phyloP scores from a whole-genome alignment of 2,888 invertebrate genomes.

The Aelia acuminata region DNA sequence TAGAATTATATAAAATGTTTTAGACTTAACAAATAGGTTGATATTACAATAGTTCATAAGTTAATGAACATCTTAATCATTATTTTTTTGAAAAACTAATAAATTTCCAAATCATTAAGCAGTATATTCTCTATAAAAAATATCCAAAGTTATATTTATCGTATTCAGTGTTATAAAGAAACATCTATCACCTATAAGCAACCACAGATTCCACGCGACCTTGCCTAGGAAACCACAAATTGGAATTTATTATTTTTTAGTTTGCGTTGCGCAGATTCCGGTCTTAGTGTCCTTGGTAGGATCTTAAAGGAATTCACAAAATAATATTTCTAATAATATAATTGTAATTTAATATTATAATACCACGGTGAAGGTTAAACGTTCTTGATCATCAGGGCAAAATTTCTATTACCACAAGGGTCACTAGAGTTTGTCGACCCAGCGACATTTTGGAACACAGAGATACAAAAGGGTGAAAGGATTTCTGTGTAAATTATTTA shows the following conservation, averaged over 20 bases:
- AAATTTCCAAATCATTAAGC: not conserved
- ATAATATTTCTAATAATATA: not conserved
- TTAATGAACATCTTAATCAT: not conserved
- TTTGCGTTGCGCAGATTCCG: slow-evolving; percentile 1
- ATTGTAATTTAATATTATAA: not conserved
- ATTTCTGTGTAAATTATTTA: not conserved
- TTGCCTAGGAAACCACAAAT: slow-evolving; percentile 14
- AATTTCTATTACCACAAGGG: not conserved
- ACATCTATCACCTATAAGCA: not conserved
- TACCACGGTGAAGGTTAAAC: not conserved
- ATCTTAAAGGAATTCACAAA: not conserved
- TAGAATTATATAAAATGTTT: not conserved
- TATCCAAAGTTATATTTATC: too few relatives aligned
- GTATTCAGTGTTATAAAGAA: too few relatives aligned
- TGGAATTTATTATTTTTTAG: slow-evolving; percentile 32
- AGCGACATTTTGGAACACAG: not conserved
- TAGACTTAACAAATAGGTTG: not conserved
- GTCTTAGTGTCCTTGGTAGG: not conserved
- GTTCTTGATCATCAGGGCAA: too few relatives aligned
- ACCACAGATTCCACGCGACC: slow-evolving; percentile 7
- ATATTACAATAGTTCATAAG: not conserved
- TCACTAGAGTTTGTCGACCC: not conserved
- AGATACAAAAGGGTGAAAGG: not conserved
- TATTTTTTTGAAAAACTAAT: not conserved
- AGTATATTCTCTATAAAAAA: not conserved